These are phyloP conservation scores for Mastomys coucha DNA, from an alignment of 2,113 vertebrate genomes.

Conservation along the genomic window DNA sequence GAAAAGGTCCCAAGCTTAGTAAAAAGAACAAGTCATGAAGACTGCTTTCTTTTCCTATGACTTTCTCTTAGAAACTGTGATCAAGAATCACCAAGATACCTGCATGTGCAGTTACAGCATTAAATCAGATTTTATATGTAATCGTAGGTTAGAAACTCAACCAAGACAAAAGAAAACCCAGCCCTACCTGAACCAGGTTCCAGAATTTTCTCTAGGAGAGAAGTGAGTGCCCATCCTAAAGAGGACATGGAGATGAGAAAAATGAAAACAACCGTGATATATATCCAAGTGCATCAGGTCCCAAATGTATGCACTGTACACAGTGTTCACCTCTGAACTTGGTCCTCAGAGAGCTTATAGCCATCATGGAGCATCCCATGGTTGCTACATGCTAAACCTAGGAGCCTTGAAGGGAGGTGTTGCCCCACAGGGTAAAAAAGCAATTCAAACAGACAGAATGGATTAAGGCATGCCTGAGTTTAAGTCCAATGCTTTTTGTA, in stretches of 20 bases:
- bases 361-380: background rate
- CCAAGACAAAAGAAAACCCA: background rate
- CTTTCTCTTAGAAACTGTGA: background rate
- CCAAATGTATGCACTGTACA: constrained; percentile 6
- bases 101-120: background rate
- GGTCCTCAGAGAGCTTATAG: background rate
- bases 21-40: constrained; percentile 44
- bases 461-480: background rate
- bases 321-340: background rate
- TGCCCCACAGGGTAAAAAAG: background rate
- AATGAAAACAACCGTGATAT: background rate
- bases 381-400: background rate
- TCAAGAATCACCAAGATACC: background rate
- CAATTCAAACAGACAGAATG: background rate
- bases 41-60: background rate
- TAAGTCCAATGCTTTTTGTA: background rate
- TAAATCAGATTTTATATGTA: background rate
- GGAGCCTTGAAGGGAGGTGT: background rate
- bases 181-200: background rate
- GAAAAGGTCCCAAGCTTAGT: constrained; percentile 18
- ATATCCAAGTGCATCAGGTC: background rate
- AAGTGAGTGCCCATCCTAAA: background rate
- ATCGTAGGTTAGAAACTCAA: background rate
- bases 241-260: background rate
- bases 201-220: background rate